A percentile compares a stretch with the other conserved stretches of the same genome.
These are phyloP conservation scores for Callopanchax toddi DNA, from an alignment of 2,113 vertebrate genomes.

Conservation along the genomic window DNA sequence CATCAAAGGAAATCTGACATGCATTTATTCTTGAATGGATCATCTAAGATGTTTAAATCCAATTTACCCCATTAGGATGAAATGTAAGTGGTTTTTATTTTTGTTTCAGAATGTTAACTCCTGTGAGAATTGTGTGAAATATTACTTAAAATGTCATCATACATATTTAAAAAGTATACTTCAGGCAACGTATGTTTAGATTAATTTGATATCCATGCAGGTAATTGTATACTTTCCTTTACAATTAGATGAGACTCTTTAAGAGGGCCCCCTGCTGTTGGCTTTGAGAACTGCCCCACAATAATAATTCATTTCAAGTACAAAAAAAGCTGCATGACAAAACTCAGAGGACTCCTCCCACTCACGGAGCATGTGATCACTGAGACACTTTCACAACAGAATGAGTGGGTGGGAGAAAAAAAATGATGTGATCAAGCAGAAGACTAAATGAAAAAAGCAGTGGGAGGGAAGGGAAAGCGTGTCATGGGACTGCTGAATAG, in stretches of 20 bases:
- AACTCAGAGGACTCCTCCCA: slow-evolving; percentile 47
- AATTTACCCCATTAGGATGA: not conserved
- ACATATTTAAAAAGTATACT: no score
- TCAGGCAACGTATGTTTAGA: not conserved
- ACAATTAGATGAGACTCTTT: not conserved
- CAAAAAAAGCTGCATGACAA: slow-evolving; percentile 59
- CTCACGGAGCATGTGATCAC: slow-evolving; percentile 57
- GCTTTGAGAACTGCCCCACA: slow-evolving; percentile 8
- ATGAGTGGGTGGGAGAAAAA: slow-evolving; percentile 45
- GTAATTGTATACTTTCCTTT: not conserved
- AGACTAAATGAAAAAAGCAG: slow-evolving; percentile 34
- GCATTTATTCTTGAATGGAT: not conserved
- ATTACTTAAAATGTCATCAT: no score
- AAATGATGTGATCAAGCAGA: slow-evolving; percentile 34
- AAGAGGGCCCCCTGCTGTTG: slow-evolving; percentile 54
- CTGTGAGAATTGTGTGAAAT: no score
- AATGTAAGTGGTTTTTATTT: not conserved
- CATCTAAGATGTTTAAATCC: not conserved
- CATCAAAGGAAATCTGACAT: slow-evolving; percentile 11
- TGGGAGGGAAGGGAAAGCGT: slow-evolving; percentile 57
- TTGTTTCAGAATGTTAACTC: not conserved
- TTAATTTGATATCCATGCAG: not conserved
- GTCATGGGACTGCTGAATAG: slow-evolving; percentile 45
- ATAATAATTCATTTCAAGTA: slow-evolving; percentile 34
- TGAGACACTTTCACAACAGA: slow-evolving; percentile 61